phyloP scores from a whole-genome alignment of 2,113 vertebrate genomes.

The Ardeotis arabs region DNA sequence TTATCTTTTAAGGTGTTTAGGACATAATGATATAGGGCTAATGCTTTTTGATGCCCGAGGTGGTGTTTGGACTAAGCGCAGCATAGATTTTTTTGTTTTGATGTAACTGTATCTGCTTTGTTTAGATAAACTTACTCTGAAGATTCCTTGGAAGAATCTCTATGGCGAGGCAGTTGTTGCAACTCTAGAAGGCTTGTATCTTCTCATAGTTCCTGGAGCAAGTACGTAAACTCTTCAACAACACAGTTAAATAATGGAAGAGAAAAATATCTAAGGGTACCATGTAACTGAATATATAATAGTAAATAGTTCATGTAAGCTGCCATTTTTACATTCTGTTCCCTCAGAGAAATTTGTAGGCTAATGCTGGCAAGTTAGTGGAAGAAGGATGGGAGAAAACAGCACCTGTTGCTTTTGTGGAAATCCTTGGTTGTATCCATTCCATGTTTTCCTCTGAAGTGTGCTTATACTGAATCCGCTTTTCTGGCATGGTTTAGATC shows the following conservation, averaged over 20 bases:
- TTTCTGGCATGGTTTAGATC: neutral
- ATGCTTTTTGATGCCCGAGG: neutral
- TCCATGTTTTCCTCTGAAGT: neutral
- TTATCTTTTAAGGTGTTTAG: neutral
- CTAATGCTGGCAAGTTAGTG: neutral
- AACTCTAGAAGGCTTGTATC: slow-evolving; percentile 91
- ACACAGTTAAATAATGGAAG: neutral
- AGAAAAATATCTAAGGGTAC: neutral
- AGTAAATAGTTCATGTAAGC: neutral
- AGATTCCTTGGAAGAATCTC: slow-evolving; percentile 99
- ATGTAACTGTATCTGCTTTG: slow-evolving; percentile 27
- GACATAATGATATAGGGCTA: neutral
- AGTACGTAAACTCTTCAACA: slow-evolving; percentile 79
- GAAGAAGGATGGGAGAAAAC: neutral
- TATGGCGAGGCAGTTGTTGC: slow-evolving; percentile 95
- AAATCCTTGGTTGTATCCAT: neutral
- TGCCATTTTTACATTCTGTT: neutral
- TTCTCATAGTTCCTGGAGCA: slow-evolving; percentile 93
- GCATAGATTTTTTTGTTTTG: neutral
- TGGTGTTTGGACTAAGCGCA: neutral
- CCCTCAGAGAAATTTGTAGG: neutral
- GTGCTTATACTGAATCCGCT: neutral
- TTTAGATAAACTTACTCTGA: slow-evolving; percentile 93
- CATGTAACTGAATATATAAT: neutral
- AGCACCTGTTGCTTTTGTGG: neutral